Evolutionary conservation across 2,113 vertebrate species (phyloP).

Genomic region (Pterocles gutturalis): DNA sequence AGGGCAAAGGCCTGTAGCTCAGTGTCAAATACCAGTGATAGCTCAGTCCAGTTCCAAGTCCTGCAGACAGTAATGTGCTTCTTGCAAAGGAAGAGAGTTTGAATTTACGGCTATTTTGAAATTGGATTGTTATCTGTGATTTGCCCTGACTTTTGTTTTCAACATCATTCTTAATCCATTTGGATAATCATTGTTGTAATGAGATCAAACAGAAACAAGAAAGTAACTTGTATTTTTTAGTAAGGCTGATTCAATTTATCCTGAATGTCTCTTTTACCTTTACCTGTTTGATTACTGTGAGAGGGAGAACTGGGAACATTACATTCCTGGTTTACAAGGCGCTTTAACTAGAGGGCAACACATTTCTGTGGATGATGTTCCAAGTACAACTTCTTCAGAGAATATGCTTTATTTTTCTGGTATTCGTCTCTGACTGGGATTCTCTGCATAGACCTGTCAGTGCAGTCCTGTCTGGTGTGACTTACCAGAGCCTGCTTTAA

Average conservation of each 20-base stretch:
- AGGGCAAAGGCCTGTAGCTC: conserved; percentile 62
- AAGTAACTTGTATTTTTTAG: neutral
- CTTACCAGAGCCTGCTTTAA: neutral
- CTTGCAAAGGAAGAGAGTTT: neutral
- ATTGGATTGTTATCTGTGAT: neutral
- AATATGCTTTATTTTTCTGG: neutral
- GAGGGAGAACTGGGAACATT: neutral
- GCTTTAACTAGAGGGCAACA: neutral
- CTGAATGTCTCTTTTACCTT: neutral
- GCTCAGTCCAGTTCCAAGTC: neutral
- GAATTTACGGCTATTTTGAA: neutral
- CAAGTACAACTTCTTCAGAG: neutral
- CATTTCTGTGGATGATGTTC: neutral
- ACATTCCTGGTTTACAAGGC: neutral
- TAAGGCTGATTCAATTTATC: neutral
- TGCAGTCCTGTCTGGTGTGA: neutral
- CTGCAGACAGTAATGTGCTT: neutral
- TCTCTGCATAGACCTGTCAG: neutral
- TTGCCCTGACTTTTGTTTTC: neutral
- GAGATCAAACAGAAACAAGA: neutral
- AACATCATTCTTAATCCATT: neutral
- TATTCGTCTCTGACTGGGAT: neutral
- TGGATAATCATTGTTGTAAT: neutral
- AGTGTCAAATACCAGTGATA: conserved; percentile 46
- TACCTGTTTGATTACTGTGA: neutral